Conservation (phyloP, 2,888 invertebrate species). For the Sceliomorpha sp. region DNA sequence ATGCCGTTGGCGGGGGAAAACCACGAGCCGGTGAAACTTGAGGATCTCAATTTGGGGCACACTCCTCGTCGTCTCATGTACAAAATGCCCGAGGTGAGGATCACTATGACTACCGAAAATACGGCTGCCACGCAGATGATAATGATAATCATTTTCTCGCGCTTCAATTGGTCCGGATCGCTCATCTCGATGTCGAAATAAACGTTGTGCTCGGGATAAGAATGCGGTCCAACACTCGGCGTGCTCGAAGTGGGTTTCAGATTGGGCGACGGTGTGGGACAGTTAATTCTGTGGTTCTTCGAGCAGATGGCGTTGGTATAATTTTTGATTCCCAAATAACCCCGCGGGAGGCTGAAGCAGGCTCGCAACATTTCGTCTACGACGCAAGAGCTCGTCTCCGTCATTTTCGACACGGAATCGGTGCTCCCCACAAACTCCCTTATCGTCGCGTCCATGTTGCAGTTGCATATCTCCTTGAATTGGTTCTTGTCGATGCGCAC, state of each 20-base stretch:
- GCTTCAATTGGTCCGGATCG: slow-evolving; percentile 73
- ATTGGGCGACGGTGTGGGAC: slow-evolving; percentile 82
- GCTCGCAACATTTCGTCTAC: slow-evolving; percentile 83
- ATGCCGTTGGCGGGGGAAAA: slow-evolving; percentile 73
- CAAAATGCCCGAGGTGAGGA: slow-evolving; percentile 72
- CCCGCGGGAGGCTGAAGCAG: slow-evolving; percentile 85
- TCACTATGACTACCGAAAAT: slow-evolving; percentile 69
- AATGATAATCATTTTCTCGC: slow-evolving; percentile 75
- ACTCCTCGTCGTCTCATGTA: slow-evolving; percentile 75
- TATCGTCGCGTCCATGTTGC: slow-evolving; percentile 84
- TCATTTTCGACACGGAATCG: slow-evolving; percentile 79
- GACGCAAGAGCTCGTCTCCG: slow-evolving; percentile 84
- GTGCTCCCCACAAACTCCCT: slow-evolving; percentile 81
- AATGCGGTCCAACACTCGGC: slow-evolving; percentile 76
- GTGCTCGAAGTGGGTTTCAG: slow-evolving; percentile 71
- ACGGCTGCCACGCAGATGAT: slow-evolving; percentile 73
- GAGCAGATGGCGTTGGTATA: slow-evolving; percentile 84
- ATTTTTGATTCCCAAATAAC: slow-evolving; percentile 84
- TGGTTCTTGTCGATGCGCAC: slow-evolving; percentile 83
- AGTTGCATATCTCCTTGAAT: slow-evolving; percentile 84
- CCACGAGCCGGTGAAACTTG: slow-evolving; percentile 70
- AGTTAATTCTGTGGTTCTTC: slow-evolving; percentile 81
- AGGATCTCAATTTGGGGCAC: slow-evolving; percentile 74
- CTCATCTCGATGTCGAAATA: slow-evolving; percentile 78
- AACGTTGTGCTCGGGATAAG: slow-evolving; percentile 73